Base-by-base conservation (phyloP, 2,888 invertebrate species). In the Ochlodes sylvanus region DNA sequence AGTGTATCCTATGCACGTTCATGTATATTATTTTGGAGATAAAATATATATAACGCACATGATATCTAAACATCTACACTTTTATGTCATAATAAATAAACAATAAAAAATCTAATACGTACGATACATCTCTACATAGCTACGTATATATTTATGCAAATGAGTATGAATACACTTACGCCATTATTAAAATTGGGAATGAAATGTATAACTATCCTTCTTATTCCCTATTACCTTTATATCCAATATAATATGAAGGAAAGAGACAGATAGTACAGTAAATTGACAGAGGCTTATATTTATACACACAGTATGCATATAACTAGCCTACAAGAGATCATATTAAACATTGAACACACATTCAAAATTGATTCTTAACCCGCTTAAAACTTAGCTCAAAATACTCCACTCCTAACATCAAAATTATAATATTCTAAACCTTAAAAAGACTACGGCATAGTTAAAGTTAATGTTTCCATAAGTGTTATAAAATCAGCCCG, bases 251-350 rank as follows among this genome's bases (percentile, higher is more conserved):
- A 90, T 90, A 90, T 87, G 82, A 88, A 88, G 89, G 87, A 85
- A 83, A 90, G 90, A 85, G 88, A 83, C 44, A 65, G 65, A 69
- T 66, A 73, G 65, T 69, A 68, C 60, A 73, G 65, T 69, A 71
- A 73, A 57, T 66, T 61, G 47, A 63, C 50, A 76, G 76, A 82
- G 89, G 86, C 90, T 73, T 84, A 90, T 19, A 82, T 85, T 85
- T 79, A 86, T 85, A 90, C 85, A 89, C 88, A 89, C 75, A 69
- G 44, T 77, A 87, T 88, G 90, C 76, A 84, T 90, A 89, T 82
- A 89, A 87, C 77, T 86, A 90, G 90, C 89, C 89, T 79, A 77
- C 71, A 68, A 60, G 34, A 70, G 50, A 34, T 62, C 7, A 41
- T 68, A 42, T 72, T 66, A 70, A 74, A 76, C 70, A 75, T 63